Evolutionary conservation across 2,888 invertebrate species (phyloP).

Genomic region (Teinopalpus imperialis): DNA sequence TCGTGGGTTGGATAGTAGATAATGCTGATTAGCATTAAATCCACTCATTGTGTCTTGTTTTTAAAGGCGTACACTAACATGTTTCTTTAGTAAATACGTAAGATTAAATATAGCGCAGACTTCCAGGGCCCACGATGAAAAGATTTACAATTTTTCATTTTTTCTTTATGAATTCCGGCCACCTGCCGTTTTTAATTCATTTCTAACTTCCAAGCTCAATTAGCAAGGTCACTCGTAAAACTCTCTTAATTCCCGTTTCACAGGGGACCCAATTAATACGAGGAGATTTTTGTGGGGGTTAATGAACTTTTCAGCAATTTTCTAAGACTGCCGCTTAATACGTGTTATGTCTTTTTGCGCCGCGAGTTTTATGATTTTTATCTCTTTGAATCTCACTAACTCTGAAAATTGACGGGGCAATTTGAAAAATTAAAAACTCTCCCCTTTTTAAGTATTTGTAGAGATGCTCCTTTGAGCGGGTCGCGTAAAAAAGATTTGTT

Average conservation of each 20-base stretch:
- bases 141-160: neutral
- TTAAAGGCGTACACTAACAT: too few species aligned
- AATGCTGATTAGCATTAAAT: too few species aligned
- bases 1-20: too few species aligned
- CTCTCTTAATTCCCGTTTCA: conserved; percentile 10
- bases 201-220: conserved; percentile 16
- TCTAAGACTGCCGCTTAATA: conserved; percentile 11
- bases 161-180: conserved; percentile 1
- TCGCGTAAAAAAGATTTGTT: conserved; percentile 25
- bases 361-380: conserved; percentile 4
- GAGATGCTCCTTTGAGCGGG: conserved; percentile 31
- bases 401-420: conserved; percentile 34
- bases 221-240: conserved; percentile 18
- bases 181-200: conserved; percentile 16
- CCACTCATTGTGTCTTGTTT: too few species aligned
- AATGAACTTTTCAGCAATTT: conserved; percentile 21
- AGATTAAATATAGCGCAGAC: too few species aligned
- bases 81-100: too few species aligned
- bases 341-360: neutral
- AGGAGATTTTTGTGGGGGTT: conserved; percentile 2
- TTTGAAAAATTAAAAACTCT: conserved; percentile 35
- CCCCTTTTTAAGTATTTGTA: conserved; percentile 32
- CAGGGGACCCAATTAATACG: conserved; percentile 1
- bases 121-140: neutral
- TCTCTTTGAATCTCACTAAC: conserved; percentile 29